These are phyloP conservation scores for Dendrolimus punctatus DNA, from an alignment of 1,140 invertebrate species.

Conservation along the genomic window DNA sequence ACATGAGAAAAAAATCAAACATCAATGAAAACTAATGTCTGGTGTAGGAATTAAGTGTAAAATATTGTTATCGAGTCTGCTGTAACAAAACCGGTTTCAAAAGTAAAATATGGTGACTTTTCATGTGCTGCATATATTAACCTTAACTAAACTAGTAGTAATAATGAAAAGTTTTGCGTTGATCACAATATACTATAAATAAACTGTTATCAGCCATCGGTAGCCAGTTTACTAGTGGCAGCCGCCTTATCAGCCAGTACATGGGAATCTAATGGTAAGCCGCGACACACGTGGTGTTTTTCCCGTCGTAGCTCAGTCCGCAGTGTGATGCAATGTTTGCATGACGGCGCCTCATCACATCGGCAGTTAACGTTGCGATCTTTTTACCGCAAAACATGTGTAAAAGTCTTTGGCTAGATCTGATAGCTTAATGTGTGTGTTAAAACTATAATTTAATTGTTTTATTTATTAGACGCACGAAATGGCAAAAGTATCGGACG, in stretches of 20 bases:
- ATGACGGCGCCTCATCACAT: constrained; percentile 41
- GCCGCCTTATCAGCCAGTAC: constrained; percentile 30
- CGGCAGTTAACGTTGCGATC: constrained; percentile 3
- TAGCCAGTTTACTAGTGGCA: constrained; percentile 18
- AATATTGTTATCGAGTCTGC: not conserved
- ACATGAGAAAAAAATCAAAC: constrained; percentile 4
- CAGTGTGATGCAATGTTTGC: constrained; percentile 64
- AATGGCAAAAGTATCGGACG: constrained; percentile 67
- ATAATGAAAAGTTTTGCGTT: constrained; percentile 10
- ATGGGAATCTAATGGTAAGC: constrained; percentile 39
- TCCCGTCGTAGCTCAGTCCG: constrained; percentile 33
- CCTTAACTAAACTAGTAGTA: constrained; percentile 24
- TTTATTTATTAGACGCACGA: constrained; percentile 18
- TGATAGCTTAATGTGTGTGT: not conserved
- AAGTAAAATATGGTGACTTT: constrained; percentile 12
- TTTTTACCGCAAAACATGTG: constrained; percentile 19
- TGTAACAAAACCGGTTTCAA: not conserved
- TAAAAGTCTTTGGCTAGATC: constrained; percentile 12
- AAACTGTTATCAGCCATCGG: constrained; percentile 40
- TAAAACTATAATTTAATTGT: constrained; percentile 1
- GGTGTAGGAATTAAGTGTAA: too few species aligned
- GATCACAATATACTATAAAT: constrained; percentile 26
- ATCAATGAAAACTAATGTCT: too few species aligned
- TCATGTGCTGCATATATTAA: constrained; percentile 47
- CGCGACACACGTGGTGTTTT: constrained; percentile 51